phyloP scores from a whole-genome alignment of 1,140 invertebrate genomes.

The Drosophila pseudoananassae region DNA sequence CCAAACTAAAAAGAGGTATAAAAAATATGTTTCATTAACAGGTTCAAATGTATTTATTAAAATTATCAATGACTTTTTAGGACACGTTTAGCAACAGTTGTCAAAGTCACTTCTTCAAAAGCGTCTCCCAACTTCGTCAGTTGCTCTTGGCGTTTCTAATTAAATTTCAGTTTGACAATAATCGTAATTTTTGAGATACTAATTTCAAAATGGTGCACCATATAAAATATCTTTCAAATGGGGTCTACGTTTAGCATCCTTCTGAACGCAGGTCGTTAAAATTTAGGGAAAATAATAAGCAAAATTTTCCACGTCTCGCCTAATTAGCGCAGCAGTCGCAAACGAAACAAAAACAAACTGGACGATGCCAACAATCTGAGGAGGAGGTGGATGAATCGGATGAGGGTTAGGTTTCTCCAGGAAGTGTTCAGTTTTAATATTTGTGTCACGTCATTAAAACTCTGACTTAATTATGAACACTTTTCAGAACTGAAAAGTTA shows the following conservation, averaged over 20 bases:
- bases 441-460: constrained; percentile 77
- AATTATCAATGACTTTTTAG: too few species aligned
- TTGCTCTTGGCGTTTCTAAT: constrained; percentile 41
- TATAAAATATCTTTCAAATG: constrained; percentile 65
- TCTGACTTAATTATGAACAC: constrained; percentile 72
- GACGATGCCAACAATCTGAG: constrained; percentile 66
- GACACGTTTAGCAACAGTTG: too few species aligned
- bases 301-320: constrained; percentile 82
- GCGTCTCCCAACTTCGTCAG: not conserved
- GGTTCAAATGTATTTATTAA: too few species aligned
- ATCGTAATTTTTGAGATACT: constrained; percentile 75
- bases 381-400: constrained; percentile 7
- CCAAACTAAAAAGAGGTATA: too few species aligned
- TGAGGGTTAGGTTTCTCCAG: constrained; percentile 35
- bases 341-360: constrained; percentile 39
- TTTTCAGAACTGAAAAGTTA: constrained; percentile 73
- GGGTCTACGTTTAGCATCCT: constrained; percentile 5
- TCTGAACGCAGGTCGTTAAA: constrained; percentile 62
- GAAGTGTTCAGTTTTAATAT: constrained; percentile 67
- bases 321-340: constrained; percentile 64
- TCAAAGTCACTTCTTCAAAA: too few species aligned
- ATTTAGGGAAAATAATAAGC: constrained; percentile 79
- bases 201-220: constrained; percentile 81
- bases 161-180: constrained; percentile 77
- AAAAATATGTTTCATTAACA: too few species aligned